These are phyloP conservation scores for Muricea muricata DNA, from an alignment of 92 coral and sea anemone genomes.

Conservation along the genomic window DNA sequence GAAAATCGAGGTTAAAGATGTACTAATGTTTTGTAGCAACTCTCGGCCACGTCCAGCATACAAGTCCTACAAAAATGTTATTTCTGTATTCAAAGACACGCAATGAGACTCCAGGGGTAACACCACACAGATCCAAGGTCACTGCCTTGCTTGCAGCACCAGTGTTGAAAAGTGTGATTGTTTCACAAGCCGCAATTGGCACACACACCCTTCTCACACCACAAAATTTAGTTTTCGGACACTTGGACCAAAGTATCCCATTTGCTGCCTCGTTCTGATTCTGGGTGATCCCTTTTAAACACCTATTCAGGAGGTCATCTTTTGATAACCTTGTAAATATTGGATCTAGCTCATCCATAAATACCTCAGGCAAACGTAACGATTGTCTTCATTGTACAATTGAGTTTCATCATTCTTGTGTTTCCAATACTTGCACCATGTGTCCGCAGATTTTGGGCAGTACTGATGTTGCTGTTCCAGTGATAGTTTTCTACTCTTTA, in stretches of 20 bases:
- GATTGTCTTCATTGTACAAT: constrained; percentile 45
- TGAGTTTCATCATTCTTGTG: constrained; percentile 49
- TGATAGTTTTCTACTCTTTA: constrained; percentile 23
- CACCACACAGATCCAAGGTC: constrained; percentile 24
- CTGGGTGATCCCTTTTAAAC: constrained; percentile 66
- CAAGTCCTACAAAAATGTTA: not conserved
- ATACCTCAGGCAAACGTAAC: constrained; percentile 59
- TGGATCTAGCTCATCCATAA: constrained; percentile 60
- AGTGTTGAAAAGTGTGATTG: constrained; percentile 64
- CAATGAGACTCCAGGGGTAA: constrained; percentile 31
- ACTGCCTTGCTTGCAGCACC: constrained; percentile 71
- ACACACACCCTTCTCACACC: constrained; percentile 67
- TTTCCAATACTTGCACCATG: constrained; percentile 72
- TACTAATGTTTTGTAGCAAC: not conserved
- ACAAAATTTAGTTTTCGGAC: constrained; percentile 71
- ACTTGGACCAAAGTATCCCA: constrained; percentile 70
- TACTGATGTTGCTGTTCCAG: constrained; percentile 57
- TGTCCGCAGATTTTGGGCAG: constrained; percentile 57
- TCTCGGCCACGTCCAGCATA: not conserved
- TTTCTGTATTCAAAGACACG: not conserved
- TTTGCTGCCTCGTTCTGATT: constrained; percentile 69
- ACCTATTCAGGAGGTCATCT: constrained; percentile 58
- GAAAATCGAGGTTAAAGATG: not conserved
- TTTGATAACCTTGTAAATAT: constrained; percentile 49
- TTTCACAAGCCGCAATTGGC: constrained; percentile 63